A percentile compares a stretch with the other conserved stretches of the same genome.
Conservation (phyloP, 2,113 vertebrate genomes). For the Dinomys branickii region DNA sequence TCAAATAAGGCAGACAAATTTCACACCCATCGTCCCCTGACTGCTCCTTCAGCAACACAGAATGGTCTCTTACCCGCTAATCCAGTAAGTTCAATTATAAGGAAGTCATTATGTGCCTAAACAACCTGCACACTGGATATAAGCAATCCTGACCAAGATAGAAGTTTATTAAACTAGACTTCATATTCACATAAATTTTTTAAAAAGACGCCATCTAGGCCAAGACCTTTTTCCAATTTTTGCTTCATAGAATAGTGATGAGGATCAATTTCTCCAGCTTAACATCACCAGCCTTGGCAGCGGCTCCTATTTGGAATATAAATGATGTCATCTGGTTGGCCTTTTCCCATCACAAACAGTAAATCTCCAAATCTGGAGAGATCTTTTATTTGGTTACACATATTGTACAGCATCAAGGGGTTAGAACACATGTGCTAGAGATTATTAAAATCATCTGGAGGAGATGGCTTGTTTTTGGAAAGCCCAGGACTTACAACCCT, state of each 20-base stretch:
- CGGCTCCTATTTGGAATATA: slow-evolving; percentile 85
- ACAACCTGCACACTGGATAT: background rate
- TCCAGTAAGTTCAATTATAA: slow-evolving; percentile 75
- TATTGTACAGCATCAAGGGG: slow-evolving; percentile 89
- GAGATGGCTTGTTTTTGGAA: slow-evolving; percentile 84
- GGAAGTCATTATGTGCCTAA: slow-evolving; percentile 6
- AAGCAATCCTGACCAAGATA: slow-evolving; percentile 72
- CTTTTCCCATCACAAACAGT: slow-evolving; percentile 89
- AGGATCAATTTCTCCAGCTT: slow-evolving; percentile 88
- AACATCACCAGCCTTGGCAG: slow-evolving; percentile 87
- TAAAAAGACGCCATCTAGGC: slow-evolving; percentile 79
- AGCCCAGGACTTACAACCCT: slow-evolving; percentile 75
- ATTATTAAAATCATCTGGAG: slow-evolving; percentile 91
- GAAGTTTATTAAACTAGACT: slow-evolving; percentile 73
- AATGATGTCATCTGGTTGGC: slow-evolving; percentile 91
- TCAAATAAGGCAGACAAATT: background rate
- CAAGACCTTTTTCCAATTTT: slow-evolving; percentile 71
- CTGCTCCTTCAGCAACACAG: slow-evolving; percentile 4
- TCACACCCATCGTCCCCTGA: background rate
- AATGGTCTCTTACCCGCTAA: slow-evolving; percentile 69
- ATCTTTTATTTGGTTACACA: slow-evolving; percentile 91
- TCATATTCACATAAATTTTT: slow-evolving; percentile 84
- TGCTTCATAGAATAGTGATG: slow-evolving; percentile 81
- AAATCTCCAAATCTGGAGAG: slow-evolving; percentile 89
- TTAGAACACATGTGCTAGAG: slow-evolving; percentile 88